phyloP scores from a whole-genome alignment of 2,888 invertebrate species.

The Heliconius sara region DNA sequence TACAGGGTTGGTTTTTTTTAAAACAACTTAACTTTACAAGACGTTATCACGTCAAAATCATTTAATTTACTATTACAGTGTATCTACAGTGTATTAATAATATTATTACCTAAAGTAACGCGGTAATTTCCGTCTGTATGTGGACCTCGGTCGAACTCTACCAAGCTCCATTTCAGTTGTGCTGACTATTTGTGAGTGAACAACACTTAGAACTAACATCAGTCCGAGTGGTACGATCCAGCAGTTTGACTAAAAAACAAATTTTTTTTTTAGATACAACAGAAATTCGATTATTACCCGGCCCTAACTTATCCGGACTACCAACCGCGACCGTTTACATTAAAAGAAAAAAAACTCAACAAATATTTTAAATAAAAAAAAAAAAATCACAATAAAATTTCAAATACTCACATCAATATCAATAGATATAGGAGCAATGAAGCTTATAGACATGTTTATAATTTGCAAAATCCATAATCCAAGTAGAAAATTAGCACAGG shows the following conservation, averaged over 20 bases:
- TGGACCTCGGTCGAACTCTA: slow-evolving; percentile 71
- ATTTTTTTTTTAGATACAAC: neutral
- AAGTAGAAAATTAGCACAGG: slow-evolving; percentile 89
- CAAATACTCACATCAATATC: slow-evolving; percentile 81
- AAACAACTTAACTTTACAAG: too few relatives aligned
- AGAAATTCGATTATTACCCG: neutral
- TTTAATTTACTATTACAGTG: too few relatives aligned
- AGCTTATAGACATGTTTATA: slow-evolving; percentile 84
- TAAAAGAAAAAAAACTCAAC: too few relatives aligned
- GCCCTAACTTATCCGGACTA: too few relatives aligned
- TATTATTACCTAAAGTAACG: slow-evolving; percentile 69
- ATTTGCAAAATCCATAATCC: slow-evolving; percentile 91
- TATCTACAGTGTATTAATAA: too few relatives aligned
- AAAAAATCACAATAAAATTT: neutral
- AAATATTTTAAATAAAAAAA: neutral
- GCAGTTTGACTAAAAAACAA: slow-evolving; percentile 67
- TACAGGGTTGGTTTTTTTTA: too few relatives aligned
- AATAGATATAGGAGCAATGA: slow-evolving; percentile 68
- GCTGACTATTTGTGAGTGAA: slow-evolving; percentile 81
- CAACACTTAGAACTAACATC: slow-evolving; percentile 77
- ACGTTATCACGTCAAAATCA: too few relatives aligned
- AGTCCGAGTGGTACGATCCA: slow-evolving; percentile 76
- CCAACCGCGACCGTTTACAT: too few relatives aligned
- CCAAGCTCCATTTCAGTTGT: slow-evolving; percentile 80
- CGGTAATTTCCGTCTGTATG: slow-evolving; percentile 71